These are phyloP conservation scores for Micromussa lordhowensis DNA, from an alignment of 92 coral and sea anemone species.

Conservation along the genomic window DNA sequence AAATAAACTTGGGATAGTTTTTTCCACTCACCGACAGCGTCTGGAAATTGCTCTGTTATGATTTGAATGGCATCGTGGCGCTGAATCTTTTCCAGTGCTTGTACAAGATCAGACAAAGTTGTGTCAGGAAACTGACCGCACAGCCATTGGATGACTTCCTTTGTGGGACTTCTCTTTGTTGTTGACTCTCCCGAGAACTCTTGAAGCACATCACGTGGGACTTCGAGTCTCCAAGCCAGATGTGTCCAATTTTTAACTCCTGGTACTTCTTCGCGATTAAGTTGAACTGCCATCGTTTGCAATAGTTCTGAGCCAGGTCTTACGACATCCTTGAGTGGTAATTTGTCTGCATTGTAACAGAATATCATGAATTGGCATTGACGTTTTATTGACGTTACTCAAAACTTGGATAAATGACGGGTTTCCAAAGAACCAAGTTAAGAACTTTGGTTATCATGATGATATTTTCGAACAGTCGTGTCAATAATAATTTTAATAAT, in stretches of 20 bases:
- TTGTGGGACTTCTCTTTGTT: constrained; percentile 9
- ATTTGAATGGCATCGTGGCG: constrained; percentile 23
- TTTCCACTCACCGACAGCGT: constrained; percentile 10
- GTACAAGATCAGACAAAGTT: neutral
- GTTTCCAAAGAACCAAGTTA: no score
- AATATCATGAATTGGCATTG: no score
- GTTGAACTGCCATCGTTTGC: neutral
- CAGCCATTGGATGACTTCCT: neutral
- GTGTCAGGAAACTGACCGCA: neutral
- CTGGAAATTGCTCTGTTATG: neutral
- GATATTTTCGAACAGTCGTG: no score
- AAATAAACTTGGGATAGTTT: neutral
- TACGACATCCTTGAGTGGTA: neutral
- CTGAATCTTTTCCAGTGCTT: constrained; percentile 16
- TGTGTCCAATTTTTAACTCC: neutral
- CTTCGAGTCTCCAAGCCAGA: neutral
- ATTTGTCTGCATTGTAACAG: neutral
- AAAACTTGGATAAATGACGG: no score
- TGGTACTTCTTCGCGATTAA: neutral
- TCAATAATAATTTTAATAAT: no score
- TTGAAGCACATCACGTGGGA: neutral
- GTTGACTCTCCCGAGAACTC: neutral
- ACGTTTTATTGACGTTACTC: no score
- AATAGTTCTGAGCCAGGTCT: constrained; percentile 16
- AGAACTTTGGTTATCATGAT: no score